Evolutionary conservation across 2,888 invertebrate species (phyloP).

Genomic region (Caenorhabditis sp.): DNA sequence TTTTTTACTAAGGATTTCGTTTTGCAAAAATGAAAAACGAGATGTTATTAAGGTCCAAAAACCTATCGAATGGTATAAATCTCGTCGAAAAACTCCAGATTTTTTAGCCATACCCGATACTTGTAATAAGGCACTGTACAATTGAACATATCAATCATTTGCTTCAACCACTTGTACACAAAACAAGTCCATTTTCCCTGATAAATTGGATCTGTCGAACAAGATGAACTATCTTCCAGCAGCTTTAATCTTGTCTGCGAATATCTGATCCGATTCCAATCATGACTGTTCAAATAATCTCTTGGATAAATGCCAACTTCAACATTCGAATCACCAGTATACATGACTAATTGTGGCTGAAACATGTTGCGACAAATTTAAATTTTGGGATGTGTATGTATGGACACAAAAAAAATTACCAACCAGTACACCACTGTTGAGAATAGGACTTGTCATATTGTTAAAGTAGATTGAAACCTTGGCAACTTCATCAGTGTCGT

Average conservation of each 20-base stretch:
- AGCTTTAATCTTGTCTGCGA: slow-evolving; percentile 32
- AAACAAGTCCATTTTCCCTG: slow-evolving; percentile 50
- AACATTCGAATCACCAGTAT: slow-evolving; percentile 40
- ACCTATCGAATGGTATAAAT: too few relatives aligned
- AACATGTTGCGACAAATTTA: slow-evolving; percentile 1
- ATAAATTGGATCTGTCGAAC: slow-evolving; percentile 30
- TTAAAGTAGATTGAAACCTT: slow-evolving; percentile 47
- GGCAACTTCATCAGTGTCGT: slow-evolving; percentile 49
- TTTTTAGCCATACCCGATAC: slow-evolving; percentile 11
- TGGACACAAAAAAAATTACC: background rate
- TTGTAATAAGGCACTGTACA: slow-evolving; percentile 51
- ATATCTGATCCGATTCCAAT: slow-evolving; percentile 47
- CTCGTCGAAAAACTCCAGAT: too few relatives aligned
- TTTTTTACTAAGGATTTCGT: too few relatives aligned
- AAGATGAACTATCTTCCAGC: slow-evolving; percentile 16
- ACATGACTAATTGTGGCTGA: slow-evolving; percentile 45
- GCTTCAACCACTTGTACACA: slow-evolving; percentile 45
- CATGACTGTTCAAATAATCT: slow-evolving; percentile 45
- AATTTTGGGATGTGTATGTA: background rate
- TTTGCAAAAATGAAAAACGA: too few relatives aligned
- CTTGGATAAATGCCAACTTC: slow-evolving; percentile 45
- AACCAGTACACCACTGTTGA: slow-evolving; percentile 26
- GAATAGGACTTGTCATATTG: slow-evolving; percentile 43
- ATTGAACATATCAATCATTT: slow-evolving; percentile 40
- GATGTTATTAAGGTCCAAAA: too few relatives aligned